A percentile compares a stretch with the other conserved stretches of the same genome.
Conservation (phyloP, 2,888 invertebrate species). For the Trachelus troglodyta region DNA sequence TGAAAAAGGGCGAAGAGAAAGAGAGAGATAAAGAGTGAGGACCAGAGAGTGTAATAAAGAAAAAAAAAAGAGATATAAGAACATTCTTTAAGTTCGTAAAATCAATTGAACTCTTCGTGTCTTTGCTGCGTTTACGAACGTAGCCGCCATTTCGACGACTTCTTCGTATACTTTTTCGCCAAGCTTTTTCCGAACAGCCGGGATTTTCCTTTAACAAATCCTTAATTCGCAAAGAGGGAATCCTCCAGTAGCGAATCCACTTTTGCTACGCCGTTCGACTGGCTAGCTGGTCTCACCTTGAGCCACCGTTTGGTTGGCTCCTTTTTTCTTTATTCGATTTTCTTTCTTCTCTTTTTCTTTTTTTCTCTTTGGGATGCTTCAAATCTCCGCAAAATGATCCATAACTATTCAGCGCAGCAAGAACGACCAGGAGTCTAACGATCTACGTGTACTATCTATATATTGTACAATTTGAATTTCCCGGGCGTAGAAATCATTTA, state of each 20-base stretch:
- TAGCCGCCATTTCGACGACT: not conserved
- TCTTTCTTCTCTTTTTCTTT: not conserved
- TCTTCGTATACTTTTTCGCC: not conserved
- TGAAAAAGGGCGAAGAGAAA: not conserved
- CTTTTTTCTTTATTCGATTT: not conserved
- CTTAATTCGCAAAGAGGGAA: not conserved
- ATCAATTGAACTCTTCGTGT: not conserved
- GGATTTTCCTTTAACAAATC: not conserved
- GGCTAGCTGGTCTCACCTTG: not conserved
- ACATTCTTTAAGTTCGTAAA: not conserved
- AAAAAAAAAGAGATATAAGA: slow-evolving; percentile 3
- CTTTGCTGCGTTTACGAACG: not conserved
- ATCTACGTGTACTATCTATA: not conserved
- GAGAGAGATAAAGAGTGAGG: not conserved
- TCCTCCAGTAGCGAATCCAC: not conserved
- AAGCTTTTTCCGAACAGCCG: not conserved
- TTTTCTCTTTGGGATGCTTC: not conserved
- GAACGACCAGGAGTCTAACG: not conserved
- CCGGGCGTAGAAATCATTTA: too few species aligned
- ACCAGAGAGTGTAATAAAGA: too few species aligned
- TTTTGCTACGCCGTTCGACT: not conserved
- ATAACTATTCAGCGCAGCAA: not conserved
- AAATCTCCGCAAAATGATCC: not conserved
- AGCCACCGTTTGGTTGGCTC: not conserved
- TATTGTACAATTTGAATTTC: not conserved